These are phyloP conservation scores for Antitype chi DNA, from an alignment of 2,888 invertebrate genomes.

Conservation along the genomic window DNA sequence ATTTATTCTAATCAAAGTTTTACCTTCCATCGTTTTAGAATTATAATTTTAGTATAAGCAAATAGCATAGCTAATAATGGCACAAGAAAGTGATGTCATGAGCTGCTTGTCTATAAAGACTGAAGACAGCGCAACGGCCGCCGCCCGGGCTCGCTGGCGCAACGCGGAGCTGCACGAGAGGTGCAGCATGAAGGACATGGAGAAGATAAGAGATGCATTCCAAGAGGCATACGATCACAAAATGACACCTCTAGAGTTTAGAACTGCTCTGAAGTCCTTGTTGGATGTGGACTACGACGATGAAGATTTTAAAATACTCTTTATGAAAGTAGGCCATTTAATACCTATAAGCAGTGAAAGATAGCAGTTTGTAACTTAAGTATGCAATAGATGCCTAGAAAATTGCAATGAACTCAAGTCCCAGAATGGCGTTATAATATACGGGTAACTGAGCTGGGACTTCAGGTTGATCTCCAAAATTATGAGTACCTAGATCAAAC, in stretches of 20 bases:
- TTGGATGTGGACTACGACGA: slow-evolving; percentile 89
- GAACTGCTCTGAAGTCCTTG: slow-evolving; percentile 80
- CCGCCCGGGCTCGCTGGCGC: slow-evolving; percentile 70
- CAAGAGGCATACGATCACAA: slow-evolving; percentile 82
- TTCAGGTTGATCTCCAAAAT: neutral
- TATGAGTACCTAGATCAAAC: neutral
- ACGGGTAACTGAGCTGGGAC: neutral
- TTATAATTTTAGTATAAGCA: slow-evolving; percentile 16
- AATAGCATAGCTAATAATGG: slow-evolving; percentile 69
- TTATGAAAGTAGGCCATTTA: slow-evolving; percentile 89
- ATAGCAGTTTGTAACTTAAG: neutral
- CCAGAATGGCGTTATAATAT: neutral
- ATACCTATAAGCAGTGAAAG: neutral
- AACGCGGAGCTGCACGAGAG: slow-evolving; percentile 84
- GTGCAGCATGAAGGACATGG: slow-evolving; percentile 85
- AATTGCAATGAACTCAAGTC: neutral
- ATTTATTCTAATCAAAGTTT: slow-evolving; percentile 8
- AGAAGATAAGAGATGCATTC: slow-evolving; percentile 87
- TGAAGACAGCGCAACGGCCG: slow-evolving; percentile 72
- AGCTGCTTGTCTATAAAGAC: slow-evolving; percentile 76
- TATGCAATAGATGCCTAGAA: neutral
- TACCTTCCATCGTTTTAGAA: slow-evolving; percentile 11
- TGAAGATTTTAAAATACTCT: slow-evolving; percentile 91
- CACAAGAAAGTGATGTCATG: slow-evolving; percentile 78
- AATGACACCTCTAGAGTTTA: slow-evolving; percentile 83